These are phyloP conservation scores for Dendrolimus punctatus DNA, from an alignment of 1,140 invertebrate genomes.

Conservation along the genomic window DNA sequence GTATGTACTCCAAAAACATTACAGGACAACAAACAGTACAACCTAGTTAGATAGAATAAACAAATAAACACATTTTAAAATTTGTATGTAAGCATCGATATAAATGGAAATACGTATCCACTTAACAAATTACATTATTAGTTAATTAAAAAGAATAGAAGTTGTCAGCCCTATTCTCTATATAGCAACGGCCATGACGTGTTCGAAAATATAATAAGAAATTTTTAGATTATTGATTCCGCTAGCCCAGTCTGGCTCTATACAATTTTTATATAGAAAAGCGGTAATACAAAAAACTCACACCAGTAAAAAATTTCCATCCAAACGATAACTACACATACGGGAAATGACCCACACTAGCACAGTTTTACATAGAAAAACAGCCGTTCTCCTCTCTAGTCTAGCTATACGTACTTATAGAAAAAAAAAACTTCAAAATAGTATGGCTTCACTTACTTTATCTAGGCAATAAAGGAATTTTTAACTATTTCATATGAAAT, in stretches of 20 bases:
- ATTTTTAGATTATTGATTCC: conserved; percentile 66
- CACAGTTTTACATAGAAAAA: conserved; percentile 60
- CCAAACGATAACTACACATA: conserved; percentile 52
- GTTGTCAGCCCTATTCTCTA: not conserved
- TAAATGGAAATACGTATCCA: not conserved
- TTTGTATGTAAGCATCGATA: too few relatives aligned
- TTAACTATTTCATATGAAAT: conserved; percentile 37
- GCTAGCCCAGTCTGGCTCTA: conserved; percentile 37
- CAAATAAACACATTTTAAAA: too few relatives aligned
- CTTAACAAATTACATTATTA: not conserved
- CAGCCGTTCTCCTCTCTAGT: conserved; percentile 57
- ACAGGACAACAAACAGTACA: too few relatives aligned
- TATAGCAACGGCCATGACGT: conserved; percentile 6
- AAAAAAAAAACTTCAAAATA: conserved; percentile 69
- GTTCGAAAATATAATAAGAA: conserved; percentile 51
- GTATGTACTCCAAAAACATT: too few relatives aligned
- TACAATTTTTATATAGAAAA: conserved; percentile 51
- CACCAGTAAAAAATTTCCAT: conserved; percentile 34
- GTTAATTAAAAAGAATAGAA: conserved; percentile 5
- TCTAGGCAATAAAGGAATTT: conserved; percentile 31
- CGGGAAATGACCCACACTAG: conserved; percentile 57
- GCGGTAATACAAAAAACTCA: conserved; percentile 46
- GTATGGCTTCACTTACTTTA: conserved; percentile 55
- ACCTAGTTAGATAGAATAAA: too few relatives aligned
- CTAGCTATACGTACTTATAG: conserved; percentile 51